Base-by-base conservation (phyloP, 2,888 invertebrate genomes). In the Papilio gigon region DNA sequence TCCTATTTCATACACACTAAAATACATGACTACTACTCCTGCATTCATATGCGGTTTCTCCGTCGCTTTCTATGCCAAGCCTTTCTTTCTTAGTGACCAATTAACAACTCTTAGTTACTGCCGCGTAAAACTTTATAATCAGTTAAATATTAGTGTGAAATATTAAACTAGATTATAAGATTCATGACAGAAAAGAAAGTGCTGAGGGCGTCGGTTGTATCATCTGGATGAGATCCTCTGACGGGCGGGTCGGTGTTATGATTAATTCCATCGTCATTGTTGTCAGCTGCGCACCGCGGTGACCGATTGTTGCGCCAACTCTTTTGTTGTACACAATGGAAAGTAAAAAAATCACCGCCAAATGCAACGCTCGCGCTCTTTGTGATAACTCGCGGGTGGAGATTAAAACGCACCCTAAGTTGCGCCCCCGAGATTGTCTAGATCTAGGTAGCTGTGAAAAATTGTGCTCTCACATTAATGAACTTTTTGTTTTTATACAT, bases 221-320 rank as follows among this genome's bases (percentile, higher is more conserved):
- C 59, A 59, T 68, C 20, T 40, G 11, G 12, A 27, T 50, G 30
- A 50, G 71, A 62, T 71, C 71, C 53, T 67, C 70, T 71, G 65
- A 70, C 69, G 70, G 71, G 67, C 73, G 69, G 71, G 69, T 77
- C 74, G 74, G 76, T 76, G 76, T 77, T 81, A 77, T 86, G 84
- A 88, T 88, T 87, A 86, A 88, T 88, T 90, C 88, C 85, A 79
- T 83, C 84, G 75, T 73, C 77, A 85, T 90, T 89, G 87, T 90
- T 80, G 77, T 74, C 73, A 80, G 74, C 76, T 81, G 80, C 76
- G 72, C 76, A 85, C 82, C 89, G 77, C 75, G 80, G 77, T 84
- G 84, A 80, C 78, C 83, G 83, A 83, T 79, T 82, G 84, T 85
- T 86, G 80, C 83, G 80, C 81, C 83, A 81, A 80, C 59, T 75